These are phyloP conservation scores for Mya arenaria DNA, from an alignment of 1,140 invertebrate species.

Conservation along the genomic window DNA sequence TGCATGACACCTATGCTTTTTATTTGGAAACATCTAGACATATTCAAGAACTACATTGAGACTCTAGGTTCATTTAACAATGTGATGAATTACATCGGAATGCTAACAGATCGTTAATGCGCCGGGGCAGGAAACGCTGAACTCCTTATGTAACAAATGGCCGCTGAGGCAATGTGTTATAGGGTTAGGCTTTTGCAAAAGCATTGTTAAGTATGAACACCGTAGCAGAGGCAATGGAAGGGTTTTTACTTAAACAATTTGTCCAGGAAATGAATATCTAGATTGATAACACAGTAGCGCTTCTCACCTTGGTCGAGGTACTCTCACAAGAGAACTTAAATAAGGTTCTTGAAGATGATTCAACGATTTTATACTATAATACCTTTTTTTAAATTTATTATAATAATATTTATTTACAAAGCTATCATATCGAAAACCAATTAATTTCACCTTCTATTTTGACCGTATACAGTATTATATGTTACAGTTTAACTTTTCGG, in stretches of 20 bases:
- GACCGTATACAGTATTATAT: too few relatives aligned
- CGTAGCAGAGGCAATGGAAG: neutral
- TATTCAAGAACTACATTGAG: conserved; percentile 61
- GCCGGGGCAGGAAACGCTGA: neutral
- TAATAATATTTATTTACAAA: too few relatives aligned
- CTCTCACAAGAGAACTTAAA: neutral
- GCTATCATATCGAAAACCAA: too few relatives aligned
- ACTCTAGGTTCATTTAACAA: conserved; percentile 56
- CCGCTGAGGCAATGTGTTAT: neutral
- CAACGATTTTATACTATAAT: too few relatives aligned
- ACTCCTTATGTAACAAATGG: neutral
- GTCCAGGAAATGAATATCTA: neutral
- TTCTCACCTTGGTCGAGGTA: neutral
- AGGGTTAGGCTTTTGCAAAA: neutral
- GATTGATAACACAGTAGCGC: neutral
- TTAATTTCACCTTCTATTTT: too few relatives aligned
- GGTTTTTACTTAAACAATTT: neutral
- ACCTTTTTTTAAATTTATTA: too few relatives aligned
- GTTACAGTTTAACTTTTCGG: too few relatives aligned
- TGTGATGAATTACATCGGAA: neutral
- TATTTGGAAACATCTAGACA: conserved; percentile 53
- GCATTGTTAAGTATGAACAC: neutral
- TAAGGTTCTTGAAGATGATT: neutral
- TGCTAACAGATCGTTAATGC: neutral
- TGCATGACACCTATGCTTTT: conserved; percentile 65